These are phyloP conservation scores for Phylloscopus trochilus DNA, from an alignment of 2,113 vertebrate genomes.

Conservation along the genomic window DNA sequence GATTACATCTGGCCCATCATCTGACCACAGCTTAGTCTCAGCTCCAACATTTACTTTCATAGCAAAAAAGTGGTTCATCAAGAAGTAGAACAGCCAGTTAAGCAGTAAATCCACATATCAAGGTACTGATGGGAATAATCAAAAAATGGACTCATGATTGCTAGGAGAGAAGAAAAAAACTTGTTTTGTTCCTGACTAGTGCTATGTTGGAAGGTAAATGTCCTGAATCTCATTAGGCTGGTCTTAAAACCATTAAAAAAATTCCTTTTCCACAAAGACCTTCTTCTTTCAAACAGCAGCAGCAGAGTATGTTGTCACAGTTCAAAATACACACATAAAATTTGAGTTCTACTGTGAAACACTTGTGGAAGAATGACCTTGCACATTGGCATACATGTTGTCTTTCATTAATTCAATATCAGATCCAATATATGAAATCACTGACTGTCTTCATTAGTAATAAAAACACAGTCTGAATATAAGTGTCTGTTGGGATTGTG, in stretches of 20 bases:
- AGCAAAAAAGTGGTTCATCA: neutral
- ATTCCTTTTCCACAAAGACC: neutral
- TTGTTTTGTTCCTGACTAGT: neutral
- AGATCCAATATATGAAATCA: neutral
- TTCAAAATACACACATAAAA: neutral
- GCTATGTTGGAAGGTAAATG: neutral
- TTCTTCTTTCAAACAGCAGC: neutral
- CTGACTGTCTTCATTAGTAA: neutral
- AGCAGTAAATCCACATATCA: neutral
- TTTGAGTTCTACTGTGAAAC: neutral
- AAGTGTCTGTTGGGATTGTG: neutral
- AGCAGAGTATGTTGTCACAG: neutral
- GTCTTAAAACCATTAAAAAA: neutral
- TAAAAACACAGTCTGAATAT: neutral
- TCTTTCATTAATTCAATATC: neutral
- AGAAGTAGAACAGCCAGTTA: neutral
- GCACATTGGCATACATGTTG: neutral
- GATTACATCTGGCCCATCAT: neutral
- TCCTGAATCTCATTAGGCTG: neutral
- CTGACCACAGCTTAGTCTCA: neutral
- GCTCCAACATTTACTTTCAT: neutral
- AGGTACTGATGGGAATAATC: neutral
- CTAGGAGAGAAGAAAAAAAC: neutral
- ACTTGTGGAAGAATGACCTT: neutral
- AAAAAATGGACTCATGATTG: neutral